Evolutionary conservation across 1,140 invertebrate genomes (phyloP).

Genomic region (Chironomus striatipennis): DNA sequence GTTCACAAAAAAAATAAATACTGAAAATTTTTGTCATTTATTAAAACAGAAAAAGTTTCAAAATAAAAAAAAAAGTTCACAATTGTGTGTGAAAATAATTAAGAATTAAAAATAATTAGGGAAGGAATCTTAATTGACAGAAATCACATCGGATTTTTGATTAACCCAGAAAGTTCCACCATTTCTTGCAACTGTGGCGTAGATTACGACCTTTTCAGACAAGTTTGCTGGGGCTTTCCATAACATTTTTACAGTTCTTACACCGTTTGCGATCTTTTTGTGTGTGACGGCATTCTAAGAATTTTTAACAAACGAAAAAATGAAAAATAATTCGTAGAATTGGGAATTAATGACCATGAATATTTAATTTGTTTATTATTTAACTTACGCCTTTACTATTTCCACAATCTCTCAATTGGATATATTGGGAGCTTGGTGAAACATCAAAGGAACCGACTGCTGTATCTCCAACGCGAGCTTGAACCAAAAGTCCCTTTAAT

Average conservation of each 20-base stretch:
- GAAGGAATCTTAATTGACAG: not conserved
- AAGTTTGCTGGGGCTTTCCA: constrained; percentile 39
- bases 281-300: constrained; percentile 39
- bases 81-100: not conserved
- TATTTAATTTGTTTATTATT: not conserved
- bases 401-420: constrained; percentile 41
- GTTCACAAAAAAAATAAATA: no score
- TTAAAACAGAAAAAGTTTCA: not conserved
- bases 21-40: not conserved
- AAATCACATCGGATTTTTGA: not conserved
- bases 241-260: constrained; percentile 31
- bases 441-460: constrained; percentile 43
- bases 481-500: constrained; percentile 46
- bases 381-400: constrained; percentile 40
- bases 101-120: not conserved
- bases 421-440: constrained; percentile 36
- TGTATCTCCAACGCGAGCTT: constrained; percentile 42
- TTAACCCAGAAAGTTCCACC: constrained; percentile 40
- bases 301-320: not conserved
- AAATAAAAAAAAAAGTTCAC: not conserved
- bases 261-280: constrained; percentile 31
- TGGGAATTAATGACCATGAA: no score
- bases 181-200: constrained; percentile 40
- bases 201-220: constrained; percentile 38
- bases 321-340: not conserved